Conservation (phyloP, 1,140 invertebrate genomes). For the Venustaconcha ellipsiformis region DNA sequence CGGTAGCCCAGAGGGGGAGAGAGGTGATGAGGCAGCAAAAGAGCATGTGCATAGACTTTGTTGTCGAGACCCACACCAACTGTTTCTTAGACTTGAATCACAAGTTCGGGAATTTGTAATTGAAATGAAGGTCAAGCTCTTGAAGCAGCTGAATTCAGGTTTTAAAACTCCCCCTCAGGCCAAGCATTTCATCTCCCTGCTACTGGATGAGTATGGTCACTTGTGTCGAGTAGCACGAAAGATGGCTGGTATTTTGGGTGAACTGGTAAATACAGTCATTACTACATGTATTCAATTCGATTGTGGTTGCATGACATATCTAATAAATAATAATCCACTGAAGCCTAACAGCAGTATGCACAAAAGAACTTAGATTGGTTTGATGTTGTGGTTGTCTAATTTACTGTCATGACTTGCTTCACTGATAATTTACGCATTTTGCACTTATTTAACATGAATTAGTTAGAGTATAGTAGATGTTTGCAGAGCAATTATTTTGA, state of each 20-base stretch:
- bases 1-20: slow-evolving; percentile 39
- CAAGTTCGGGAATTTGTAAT: slow-evolving; percentile 77
- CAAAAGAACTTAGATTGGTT: no score
- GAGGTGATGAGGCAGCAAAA: slow-evolving; percentile 52
- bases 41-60: slow-evolving; percentile 72
- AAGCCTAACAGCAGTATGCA: no score
- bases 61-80: slow-evolving; percentile 74
- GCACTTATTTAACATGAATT: no score
- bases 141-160: slow-evolving; percentile 71
- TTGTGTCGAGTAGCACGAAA: slow-evolving; percentile 73
- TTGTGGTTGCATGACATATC: no score
- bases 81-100: slow-evolving; percentile 75
- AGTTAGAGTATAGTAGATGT: no score
- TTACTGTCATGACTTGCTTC: no score
- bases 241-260: slow-evolving; percentile 73
- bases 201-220: slow-evolving; percentile 76
- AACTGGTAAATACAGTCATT: slow-evolving; percentile 64
- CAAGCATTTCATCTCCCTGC: slow-evolving; percentile 67
- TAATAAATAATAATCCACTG: no score
- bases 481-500: no score
- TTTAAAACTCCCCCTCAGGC: slow-evolving; percentile 66
- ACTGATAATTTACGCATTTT: no score
- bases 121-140: slow-evolving; percentile 75
- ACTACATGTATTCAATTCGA: no score
- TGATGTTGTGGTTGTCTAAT: no score